Conservation (phyloP, 2,888 invertebrate species). For the Drosophila ustulata region DNA sequence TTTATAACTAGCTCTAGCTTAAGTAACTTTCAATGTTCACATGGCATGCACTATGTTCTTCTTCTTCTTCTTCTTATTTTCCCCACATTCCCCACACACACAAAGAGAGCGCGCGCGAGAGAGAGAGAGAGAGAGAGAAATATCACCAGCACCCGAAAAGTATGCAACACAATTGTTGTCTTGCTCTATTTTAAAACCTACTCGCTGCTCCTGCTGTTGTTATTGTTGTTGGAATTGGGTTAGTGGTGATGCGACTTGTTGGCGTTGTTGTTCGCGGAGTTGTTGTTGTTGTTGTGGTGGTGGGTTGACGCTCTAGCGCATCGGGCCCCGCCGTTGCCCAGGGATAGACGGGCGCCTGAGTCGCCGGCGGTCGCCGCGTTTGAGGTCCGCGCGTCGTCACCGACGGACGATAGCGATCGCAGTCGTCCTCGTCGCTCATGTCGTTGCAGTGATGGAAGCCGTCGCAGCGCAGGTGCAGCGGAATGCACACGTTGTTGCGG, state of each 20-base stretch:
- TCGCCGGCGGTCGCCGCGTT: slow-evolving; percentile 8
- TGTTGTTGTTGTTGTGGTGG: slow-evolving; percentile 12
- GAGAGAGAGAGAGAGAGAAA: not conserved
- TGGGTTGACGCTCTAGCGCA: slow-evolving; percentile 41
- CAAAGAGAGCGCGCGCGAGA: not conserved
- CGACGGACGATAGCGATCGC: slow-evolving; percentile 73
- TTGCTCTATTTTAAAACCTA: slow-evolving; percentile 51
- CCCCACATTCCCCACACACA: not conserved
- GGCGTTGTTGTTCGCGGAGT: slow-evolving; percentile 20
- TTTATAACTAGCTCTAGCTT: slow-evolving; percentile 43
- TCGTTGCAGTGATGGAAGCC: slow-evolving; percentile 87
- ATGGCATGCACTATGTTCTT: slow-evolving; percentile 67
- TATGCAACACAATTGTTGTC: slow-evolving; percentile 14
- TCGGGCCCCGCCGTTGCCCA: slow-evolving; percentile 13
- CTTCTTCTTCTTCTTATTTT: not conserved
- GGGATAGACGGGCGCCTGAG: slow-evolving; percentile 14
- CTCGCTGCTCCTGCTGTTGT: slow-evolving; percentile 60
- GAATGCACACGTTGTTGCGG: slow-evolving; percentile 87
- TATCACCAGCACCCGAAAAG: slow-evolving; percentile 28
- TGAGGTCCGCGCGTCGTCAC: slow-evolving; percentile 42
- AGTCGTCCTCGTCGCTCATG: slow-evolving; percentile 87
- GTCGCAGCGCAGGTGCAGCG: slow-evolving; percentile 86
- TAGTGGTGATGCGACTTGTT: slow-evolving; percentile 51
- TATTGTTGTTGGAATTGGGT: slow-evolving; percentile 44
- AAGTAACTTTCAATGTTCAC: slow-evolving; percentile 75